phyloP scores from a whole-genome alignment of 2,797 vertebrate genomes.

The Chelmon rostratus region DNA sequence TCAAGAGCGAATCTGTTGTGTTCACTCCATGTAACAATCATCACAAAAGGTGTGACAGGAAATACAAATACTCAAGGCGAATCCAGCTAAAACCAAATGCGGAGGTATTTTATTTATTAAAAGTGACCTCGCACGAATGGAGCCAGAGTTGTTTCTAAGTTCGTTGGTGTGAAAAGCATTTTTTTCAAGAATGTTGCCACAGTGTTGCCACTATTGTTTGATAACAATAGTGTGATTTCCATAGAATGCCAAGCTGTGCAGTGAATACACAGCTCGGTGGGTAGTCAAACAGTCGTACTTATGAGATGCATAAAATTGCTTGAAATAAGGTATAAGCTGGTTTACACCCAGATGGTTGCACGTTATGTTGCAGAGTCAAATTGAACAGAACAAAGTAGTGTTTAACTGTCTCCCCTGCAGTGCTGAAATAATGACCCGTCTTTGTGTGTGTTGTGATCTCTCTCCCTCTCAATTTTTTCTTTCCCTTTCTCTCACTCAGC shows the following conservation, averaged over 20 bases:
- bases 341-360: conserved; percentile 71
- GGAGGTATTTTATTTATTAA: neutral
- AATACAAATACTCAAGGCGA: conserved; percentile 8
- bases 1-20: neutral
- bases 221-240: conserved; percentile 53
- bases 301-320: conserved; percentile 68
- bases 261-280: conserved; percentile 60
- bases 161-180: conserved; percentile 6
- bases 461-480: conserved; percentile 66
- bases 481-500: conserved; percentile 67
- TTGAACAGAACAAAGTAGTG: conserved; percentile 81
- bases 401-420: conserved; percentile 81
- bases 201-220: conserved; percentile 54
- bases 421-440: conserved; percentile 83
- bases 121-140: conserved; percentile 4
- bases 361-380: conserved; percentile 74
- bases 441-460: conserved; percentile 84
- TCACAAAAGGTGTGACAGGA: neutral
- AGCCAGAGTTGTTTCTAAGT: conserved; percentile 10
- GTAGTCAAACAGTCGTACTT: conserved; percentile 68
- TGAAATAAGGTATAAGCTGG: conserved; percentile 72
- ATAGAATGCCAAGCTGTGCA: conserved; percentile 68
- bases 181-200: conserved; percentile 31
- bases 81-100: neutral
- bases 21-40: neutral